Evolutionary conservation across 2,888 invertebrate species (phyloP), one percentile per base, ranked within the genome.

Genomic region (Amphimallon solstitiale): DNA sequence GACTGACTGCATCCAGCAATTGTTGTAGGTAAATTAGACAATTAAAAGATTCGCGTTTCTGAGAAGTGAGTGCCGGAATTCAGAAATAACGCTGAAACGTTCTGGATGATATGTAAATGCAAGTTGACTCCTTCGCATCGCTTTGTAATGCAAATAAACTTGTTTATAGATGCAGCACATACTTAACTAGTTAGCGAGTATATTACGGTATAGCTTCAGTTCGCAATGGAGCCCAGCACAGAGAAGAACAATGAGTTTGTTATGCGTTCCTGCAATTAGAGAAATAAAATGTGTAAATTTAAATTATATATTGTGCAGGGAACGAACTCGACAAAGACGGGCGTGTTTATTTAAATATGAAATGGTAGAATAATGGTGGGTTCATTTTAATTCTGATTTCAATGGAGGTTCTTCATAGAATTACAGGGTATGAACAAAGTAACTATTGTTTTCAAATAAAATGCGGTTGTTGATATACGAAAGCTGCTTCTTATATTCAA

Each of bases 121-220:
- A 63, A 38, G n/a, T 9, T 23, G 23, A 23, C 23, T 67, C 67
- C 67, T 67, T 52, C 54, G 65, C 40, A 49, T 43, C 37, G 69
- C 69, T 69, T 69, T 69, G 69, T 67, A 65, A 69, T 69, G 69
- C 65, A 67, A 69, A 69, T 67, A 48, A 65, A 60, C 40, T 46
- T 46, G 67, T 69, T 56, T 67, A 67, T 65, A 56, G 37, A 65
- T 67, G 66, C 69, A 61, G 64, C 65, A 69, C 48, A 60, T 67
- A 59, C 45, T 63, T 52, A 63, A 54, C 19, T 37, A 63, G 63
- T 49, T 61, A 61, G 37, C 29, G 48, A 46, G 54, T 56, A 40
- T 38, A n/a, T n/a, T n/a, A n/a, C n/a, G n/a, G n/a, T n/a, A 21
- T 21, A 19, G 56, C 29, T 56, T 56, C 56, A 17, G 23, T 56